A percentile compares a stretch with the other conserved stretches of the same genome.
phyloP scores from a whole-genome alignment of 2,797 vertebrate species.

The Spea hammondii region DNA sequence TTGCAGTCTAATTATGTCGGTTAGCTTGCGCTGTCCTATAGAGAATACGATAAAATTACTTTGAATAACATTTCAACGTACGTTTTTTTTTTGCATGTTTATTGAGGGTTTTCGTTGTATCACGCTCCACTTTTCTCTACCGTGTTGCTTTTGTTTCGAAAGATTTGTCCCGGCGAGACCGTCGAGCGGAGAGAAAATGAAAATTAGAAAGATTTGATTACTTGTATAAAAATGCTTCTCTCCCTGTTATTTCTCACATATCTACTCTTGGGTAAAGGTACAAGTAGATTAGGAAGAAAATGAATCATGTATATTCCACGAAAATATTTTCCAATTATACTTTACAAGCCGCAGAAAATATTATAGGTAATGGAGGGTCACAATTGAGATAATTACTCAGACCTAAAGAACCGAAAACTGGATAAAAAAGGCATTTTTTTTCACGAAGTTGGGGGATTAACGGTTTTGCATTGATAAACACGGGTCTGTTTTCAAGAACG shows the following conservation, averaged over 20 bases:
- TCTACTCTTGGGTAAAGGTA: constrained; percentile 66
- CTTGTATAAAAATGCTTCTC: constrained; percentile 70
- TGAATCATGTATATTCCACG: constrained; percentile 59
- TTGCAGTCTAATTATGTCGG: constrained; percentile 35
- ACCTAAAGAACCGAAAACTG: constrained; percentile 58
- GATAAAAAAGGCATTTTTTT: constrained; percentile 55
- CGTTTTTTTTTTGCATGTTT: constrained; percentile 71
- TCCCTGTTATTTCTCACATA: constrained; percentile 64
- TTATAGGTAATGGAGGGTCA: constrained; percentile 64
- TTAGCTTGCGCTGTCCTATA: constrained; percentile 57
- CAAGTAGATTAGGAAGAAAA: constrained; percentile 70
- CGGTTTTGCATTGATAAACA: constrained; percentile 53
- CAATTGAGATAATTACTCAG: constrained; percentile 66
- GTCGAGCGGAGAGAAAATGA: constrained; percentile 64
- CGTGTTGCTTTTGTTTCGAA: constrained; percentile 72
- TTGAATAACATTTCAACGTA: constrained; percentile 70
- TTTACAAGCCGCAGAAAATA: constrained; percentile 60
- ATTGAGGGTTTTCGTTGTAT: constrained; percentile 77
- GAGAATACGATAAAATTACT: constrained; percentile 65
- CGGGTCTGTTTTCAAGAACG: constrained; percentile 59
- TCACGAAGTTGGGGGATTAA: constrained; percentile 63
- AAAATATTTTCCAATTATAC: constrained; percentile 70
- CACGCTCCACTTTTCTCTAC: constrained; percentile 70
- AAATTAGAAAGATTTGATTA: constrained; percentile 79
- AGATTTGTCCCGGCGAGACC: constrained; percentile 73